phyloP scores from a whole-genome alignment of 2,113 vertebrate species.

The Monopterus albus region DNA sequence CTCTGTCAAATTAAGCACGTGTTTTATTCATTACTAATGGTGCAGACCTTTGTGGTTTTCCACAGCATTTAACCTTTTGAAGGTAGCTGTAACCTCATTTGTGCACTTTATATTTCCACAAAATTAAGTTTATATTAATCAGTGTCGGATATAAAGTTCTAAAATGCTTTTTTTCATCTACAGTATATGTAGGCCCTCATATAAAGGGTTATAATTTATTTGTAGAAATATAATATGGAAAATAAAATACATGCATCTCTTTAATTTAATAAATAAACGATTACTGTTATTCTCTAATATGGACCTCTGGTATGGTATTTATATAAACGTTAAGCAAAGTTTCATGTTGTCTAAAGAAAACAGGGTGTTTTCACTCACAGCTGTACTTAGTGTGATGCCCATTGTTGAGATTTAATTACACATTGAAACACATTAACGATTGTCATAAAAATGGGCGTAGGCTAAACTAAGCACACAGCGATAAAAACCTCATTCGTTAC shows the following conservation, averaged over 20 bases:
- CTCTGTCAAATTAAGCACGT: constrained; percentile 13
- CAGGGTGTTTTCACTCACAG: constrained; percentile 7
- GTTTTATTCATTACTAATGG: constrained; percentile 16
- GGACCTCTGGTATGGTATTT: not conserved
- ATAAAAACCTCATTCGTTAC: constrained; percentile 57
- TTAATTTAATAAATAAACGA: not conserved
- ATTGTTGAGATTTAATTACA: constrained; percentile 66
- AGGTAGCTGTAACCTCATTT: constrained; percentile 25
- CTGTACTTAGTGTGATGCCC: constrained; percentile 43
- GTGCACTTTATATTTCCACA: constrained; percentile 27
- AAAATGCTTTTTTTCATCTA: not conserved
- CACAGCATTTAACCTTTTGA: too few relatives aligned
- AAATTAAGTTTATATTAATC: constrained; percentile 6
- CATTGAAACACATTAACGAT: constrained; percentile 63
- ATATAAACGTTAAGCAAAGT: not conserved
- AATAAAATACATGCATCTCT: not conserved
- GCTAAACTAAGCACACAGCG: constrained; percentile 35
- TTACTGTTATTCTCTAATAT: not conserved
- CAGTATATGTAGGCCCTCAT: not conserved
- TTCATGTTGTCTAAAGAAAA: constrained; percentile 28
- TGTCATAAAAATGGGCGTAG: constrained; percentile 61
- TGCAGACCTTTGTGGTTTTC: not conserved
- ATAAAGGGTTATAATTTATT: not conserved
- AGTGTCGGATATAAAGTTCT: not conserved
- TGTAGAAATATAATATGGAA: not conserved